Base-by-base conservation (phyloP, 1,140 invertebrate species). In the Caenorhabditis briggsae region DNA sequence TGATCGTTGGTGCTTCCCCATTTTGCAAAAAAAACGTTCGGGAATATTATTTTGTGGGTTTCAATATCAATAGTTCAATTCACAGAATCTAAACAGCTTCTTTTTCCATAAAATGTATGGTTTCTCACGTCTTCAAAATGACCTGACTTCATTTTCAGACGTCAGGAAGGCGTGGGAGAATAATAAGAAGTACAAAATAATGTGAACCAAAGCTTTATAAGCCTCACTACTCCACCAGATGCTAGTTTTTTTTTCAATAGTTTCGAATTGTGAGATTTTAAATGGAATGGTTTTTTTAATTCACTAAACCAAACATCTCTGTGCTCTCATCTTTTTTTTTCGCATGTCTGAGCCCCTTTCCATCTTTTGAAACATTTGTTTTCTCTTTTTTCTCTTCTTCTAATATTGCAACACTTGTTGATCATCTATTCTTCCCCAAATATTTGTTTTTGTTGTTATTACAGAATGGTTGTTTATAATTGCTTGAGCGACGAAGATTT, bases 401-500 rank as follows among this genome's bases (percentile, higher is more conserved):
- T n/a, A n/a, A 58, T 3, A 58, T 8, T 58, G 8, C n/a, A 8
- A 58, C 16, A 58, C 16, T n/a, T 12, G 50, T 12, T 53, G n/a
- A 58, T 20, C 16, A 58, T 58, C 5, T 18, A n/a, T 20, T 58
- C 2, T 41, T 65, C 11, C 8, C 14, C 33, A 59, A 59, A 59
- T 33, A 20, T 59, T 20, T 41, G 12, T 41, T n/a, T n/a, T n/a
- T 9, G 25, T 65, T 65, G 2, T 41, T 33, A 33, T 33, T 74
- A 18, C 43, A 46, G 41, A 74, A 74, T 74, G 65, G 65, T 74
- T 74, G 41, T 74, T 18, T 74, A 74, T 43, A 46, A 74, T 12
- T 74, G 65, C 43, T 43, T 74, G 3, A n/a, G 5, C n/a, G 65
- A 74, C n/a, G 65, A 74, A 48, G 65, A 74, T 46, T 74, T 74